A percentile compares a stretch with the other conserved stretches of the same genome.
Conservation (phyloP, 1,140 invertebrate genomes). For the Phortica variegata region DNA sequence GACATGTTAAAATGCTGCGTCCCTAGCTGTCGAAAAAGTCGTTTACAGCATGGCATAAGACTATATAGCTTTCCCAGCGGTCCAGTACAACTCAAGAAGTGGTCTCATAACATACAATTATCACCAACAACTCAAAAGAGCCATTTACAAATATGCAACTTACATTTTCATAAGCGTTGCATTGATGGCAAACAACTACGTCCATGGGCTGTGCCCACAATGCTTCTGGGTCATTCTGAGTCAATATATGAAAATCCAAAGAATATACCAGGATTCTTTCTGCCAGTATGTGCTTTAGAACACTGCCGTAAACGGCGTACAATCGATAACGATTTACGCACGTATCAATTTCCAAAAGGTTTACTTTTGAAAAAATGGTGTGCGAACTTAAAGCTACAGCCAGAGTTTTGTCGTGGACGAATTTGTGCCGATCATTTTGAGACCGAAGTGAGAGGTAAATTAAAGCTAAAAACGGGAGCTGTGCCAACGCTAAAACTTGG, state of each 20-base stretch:
- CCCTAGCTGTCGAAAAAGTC: conserved; percentile 29
- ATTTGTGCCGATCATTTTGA: conserved; percentile 51
- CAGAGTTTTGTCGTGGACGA: conserved; percentile 35
- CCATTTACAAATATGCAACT: conserved; percentile 27
- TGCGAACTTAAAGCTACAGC: conserved; percentile 29
- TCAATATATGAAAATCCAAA: conserved; percentile 48
- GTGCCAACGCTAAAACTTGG: conserved; percentile 47
- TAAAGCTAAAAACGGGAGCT: conserved; percentile 42
- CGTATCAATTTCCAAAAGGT: conserved; percentile 41
- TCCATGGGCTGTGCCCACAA: conserved; percentile 45
- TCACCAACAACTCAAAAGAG: not conserved
- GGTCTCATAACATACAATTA: conserved; percentile 38
- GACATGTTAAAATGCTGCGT: conserved; percentile 39
- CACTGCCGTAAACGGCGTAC: conserved; percentile 39
- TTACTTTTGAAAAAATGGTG: conserved; percentile 46
- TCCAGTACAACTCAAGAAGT: conserved; percentile 36
- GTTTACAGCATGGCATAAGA: conserved; percentile 37
- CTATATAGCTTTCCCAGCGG: conserved; percentile 39
- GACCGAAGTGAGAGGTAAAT: conserved; percentile 37
- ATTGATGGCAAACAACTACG: conserved; percentile 44
- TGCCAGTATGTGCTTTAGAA: conserved; percentile 36
- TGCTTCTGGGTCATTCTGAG: conserved; percentile 39
- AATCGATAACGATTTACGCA: conserved; percentile 41
- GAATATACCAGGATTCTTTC: conserved; percentile 44
- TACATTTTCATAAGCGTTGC: conserved; percentile 45